Conservation (phyloP, 2,113 vertebrate genomes). For the Perca fluviatilis region DNA sequence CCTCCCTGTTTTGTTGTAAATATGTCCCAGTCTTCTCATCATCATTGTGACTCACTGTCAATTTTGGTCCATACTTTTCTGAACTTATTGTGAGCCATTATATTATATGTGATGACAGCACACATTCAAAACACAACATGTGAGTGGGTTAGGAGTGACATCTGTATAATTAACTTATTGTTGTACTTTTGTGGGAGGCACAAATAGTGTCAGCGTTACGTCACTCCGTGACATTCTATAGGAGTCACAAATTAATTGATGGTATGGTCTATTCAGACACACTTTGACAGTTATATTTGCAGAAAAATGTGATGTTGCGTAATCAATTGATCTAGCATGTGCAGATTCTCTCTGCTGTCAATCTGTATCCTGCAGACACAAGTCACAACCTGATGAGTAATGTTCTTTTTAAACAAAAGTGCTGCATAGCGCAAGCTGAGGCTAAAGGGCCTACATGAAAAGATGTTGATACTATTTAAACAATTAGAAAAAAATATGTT, state of each 20-base stretch:
- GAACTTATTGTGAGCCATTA: slow-evolving; percentile 48
- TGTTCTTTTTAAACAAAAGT: too few species aligned
- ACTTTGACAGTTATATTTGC: slow-evolving; percentile 39
- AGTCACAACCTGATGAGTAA: background rate
- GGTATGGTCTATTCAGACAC: slow-evolving; percentile 22
- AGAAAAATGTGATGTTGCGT: slow-evolving; percentile 19
- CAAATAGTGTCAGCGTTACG: slow-evolving; percentile 39
- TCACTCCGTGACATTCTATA: slow-evolving; percentile 32
- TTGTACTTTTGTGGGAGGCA: slow-evolving; percentile 59
- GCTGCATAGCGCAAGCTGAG: too few species aligned
- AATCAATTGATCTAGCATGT: slow-evolving; percentile 18
- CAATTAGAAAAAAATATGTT: too few species aligned
- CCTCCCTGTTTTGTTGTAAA: slow-evolving; percentile 19
- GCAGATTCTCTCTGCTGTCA: background rate
- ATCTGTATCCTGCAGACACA: slow-evolving; percentile 3
- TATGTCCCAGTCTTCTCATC: slow-evolving; percentile 32
- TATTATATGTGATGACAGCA: slow-evolving; percentile 57
- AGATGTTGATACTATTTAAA: too few species aligned
- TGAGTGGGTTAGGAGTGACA: slow-evolving; percentile 63
- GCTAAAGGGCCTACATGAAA: too few species aligned
- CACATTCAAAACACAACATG: slow-evolving; percentile 48
- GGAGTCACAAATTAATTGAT: slow-evolving; percentile 39
- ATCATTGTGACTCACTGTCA: slow-evolving; percentile 36
- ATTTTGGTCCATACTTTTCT: slow-evolving; percentile 39
- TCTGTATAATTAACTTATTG: slow-evolving; percentile 70